Evolutionary conservation across 2,113 vertebrate species (phyloP), one percentile per base, ranked within the genome.

Genomic region (Chaetura pelagica): DNA sequence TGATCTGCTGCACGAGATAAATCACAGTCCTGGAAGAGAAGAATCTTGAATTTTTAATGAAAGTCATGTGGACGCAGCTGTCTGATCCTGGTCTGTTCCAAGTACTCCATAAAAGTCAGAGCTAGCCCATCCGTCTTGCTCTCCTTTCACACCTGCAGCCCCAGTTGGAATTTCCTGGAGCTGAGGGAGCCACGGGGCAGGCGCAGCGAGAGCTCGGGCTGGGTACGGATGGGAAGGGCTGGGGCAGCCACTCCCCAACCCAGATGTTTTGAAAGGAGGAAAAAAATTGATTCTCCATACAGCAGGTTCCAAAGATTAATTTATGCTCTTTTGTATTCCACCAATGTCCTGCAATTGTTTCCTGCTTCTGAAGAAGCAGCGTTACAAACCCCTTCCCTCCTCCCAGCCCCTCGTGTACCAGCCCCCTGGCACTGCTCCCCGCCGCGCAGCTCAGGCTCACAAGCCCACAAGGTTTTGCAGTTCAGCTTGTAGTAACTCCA

Each of bases 1-100:
- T 97, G 98, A 99, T 98, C 98, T 97, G 98, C 96, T 78, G 93
- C 71, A 96, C 7, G 69, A 97, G 98, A 98, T 99, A 98, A 98
- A 99, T 98, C 99, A 98, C 95, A 97, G 97, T 96, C 78, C 98
- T 97, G 96, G 95, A 98, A 97, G 95, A 97, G 96, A 98, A 97
- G 98, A 98, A 98, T 98, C 98, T 98, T 98, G 97, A 98, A 97
- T 96, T 97, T 98, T 98, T 99, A 98, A 99, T 98, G 98, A 98
- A 98, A 99, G 98, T 98, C 98, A 98, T 99, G 98, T 97, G 88
- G 96, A 89, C 95, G 89, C 95, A 98, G 97, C 95, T 97, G 97
- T 95, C 95, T 42, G 59, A 95, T 90, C 67, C 93, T 2, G 18
- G 76, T 58, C 92, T 82, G 87, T 91, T 97, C 96, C 94, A 95